Evolutionary conservation across 2,113 vertebrate genomes (phyloP).

Genomic region (Ptyas mucosa): DNA sequence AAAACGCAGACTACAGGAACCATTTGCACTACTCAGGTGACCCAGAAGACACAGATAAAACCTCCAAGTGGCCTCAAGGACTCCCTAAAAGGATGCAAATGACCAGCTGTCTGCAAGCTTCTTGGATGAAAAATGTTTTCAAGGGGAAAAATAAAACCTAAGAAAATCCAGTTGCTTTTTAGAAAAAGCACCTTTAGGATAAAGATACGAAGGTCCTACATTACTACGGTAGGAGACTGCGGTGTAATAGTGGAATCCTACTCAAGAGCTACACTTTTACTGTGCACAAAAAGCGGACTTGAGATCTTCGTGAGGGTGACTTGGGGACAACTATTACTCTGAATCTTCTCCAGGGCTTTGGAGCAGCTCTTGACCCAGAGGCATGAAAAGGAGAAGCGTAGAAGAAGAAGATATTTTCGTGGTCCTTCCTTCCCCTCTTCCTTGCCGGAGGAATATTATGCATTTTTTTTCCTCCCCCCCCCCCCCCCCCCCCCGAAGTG

Average conservation of each 20-base stretch:
- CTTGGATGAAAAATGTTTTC: too few relatives aligned
- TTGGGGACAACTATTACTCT: neutral
- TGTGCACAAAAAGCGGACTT: neutral
- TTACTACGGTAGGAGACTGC: too few relatives aligned
- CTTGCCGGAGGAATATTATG: constrained; percentile 43
- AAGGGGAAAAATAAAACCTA: too few relatives aligned
- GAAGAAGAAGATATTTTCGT: constrained; percentile 41
- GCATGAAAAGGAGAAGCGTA: constrained; percentile 4
- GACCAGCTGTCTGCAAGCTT: too few relatives aligned
- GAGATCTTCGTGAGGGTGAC: neutral
- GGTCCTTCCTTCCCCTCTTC: constrained; percentile 11
- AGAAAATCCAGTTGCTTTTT: too few relatives aligned
- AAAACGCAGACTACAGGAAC: too few relatives aligned
- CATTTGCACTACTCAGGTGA: too few relatives aligned
- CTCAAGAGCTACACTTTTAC: neutral
- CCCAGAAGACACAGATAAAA: too few relatives aligned
- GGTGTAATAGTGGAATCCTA: neutral
- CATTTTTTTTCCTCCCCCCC: constrained; percentile 30
- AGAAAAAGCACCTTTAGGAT: too few relatives aligned
- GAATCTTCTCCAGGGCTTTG: neutral
- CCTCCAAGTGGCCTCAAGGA: too few relatives aligned
- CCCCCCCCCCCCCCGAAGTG: constrained; percentile 48
- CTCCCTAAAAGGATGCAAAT: too few relatives aligned
- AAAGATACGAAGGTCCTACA: too few relatives aligned
- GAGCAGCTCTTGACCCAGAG: neutral